Conservation (phyloP, 2,113 vertebrate species). For the Halcyon malimbica region DNA sequence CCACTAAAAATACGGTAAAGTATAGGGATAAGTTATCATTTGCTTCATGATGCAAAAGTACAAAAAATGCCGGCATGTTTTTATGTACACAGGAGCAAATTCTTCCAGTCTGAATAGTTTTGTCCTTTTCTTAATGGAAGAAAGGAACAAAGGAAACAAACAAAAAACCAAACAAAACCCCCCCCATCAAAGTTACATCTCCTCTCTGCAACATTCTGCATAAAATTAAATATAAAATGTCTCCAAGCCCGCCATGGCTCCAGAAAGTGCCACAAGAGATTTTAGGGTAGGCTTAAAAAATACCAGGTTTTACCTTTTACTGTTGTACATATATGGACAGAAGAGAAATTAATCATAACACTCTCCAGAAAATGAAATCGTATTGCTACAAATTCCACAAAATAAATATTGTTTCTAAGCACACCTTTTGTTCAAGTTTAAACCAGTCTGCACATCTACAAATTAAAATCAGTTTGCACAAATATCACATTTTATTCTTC, state of each 20-base stretch:
- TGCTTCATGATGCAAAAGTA: not conserved
- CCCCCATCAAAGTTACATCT: not conserved
- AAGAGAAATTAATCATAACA: not conserved
- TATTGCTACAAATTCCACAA: not conserved
- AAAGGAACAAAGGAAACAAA: not conserved
- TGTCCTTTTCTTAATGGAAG: not conserved
- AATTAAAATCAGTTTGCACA: not conserved
- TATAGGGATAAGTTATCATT: not conserved
- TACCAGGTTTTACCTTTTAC: not conserved
- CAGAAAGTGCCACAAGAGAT: not conserved
- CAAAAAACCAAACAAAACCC: not conserved
- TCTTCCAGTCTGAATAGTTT: not conserved
- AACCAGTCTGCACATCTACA: not conserved
- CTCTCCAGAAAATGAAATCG: not conserved
- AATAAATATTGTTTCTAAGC: not conserved
- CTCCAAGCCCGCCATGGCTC: not conserved
- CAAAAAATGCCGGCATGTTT: not conserved
- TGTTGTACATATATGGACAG: not conserved
- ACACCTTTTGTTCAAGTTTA: not conserved
- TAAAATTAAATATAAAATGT: not conserved
- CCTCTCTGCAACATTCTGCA: not conserved
- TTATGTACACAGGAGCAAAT: not conserved
- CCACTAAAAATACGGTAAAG: not conserved
- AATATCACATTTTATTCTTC: not conserved
- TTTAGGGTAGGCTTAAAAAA: not conserved